These are phyloP conservation scores for Macrobrachium rosenbergii DNA, from an alignment of 1,140 invertebrate species.

Conservation along the genomic window DNA sequence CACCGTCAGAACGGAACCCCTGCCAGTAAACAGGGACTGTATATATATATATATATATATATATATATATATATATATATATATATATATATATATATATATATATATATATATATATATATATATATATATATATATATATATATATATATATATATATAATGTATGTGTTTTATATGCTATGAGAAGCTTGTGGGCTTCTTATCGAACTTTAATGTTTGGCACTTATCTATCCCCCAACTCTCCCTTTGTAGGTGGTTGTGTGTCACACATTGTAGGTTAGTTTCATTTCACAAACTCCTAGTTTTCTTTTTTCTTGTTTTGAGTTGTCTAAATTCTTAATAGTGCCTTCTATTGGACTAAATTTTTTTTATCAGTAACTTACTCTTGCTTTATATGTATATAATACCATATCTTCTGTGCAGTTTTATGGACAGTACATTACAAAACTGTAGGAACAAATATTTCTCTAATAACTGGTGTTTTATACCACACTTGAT, in stretches of 20 bases:
- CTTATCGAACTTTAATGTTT: constrained; percentile 31
- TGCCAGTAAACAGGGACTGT: too few relatives aligned
- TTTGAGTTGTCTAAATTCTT: constrained; percentile 25
- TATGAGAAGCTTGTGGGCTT: constrained; percentile 30
- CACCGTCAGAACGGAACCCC: too few relatives aligned
- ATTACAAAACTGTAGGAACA: constrained; percentile 32
- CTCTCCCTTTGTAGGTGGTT: constrained; percentile 57
- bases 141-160: background rate
- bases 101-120: too few relatives aligned
- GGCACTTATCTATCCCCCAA: constrained; percentile 38
- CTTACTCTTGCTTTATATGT: constrained; percentile 46
- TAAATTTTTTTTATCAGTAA: constrained; percentile 40
- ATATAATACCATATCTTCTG: constrained; percentile 42
- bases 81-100: too few relatives aligned
- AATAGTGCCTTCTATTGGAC: constrained; percentile 28
- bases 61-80: too few relatives aligned
- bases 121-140: too few relatives aligned
- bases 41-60: too few relatives aligned
- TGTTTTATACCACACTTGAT: constrained; percentile 19
- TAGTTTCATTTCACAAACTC: constrained; percentile 55
- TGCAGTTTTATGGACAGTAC: background rate
- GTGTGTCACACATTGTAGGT: constrained; percentile 58
- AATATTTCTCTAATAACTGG: background rate
- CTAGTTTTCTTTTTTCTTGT: constrained; percentile 17
- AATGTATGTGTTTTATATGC: constrained; percentile 15